Evolutionary conservation across 2,113 vertebrate species (phyloP).

Genomic region (Serilophus lunatus): DNA sequence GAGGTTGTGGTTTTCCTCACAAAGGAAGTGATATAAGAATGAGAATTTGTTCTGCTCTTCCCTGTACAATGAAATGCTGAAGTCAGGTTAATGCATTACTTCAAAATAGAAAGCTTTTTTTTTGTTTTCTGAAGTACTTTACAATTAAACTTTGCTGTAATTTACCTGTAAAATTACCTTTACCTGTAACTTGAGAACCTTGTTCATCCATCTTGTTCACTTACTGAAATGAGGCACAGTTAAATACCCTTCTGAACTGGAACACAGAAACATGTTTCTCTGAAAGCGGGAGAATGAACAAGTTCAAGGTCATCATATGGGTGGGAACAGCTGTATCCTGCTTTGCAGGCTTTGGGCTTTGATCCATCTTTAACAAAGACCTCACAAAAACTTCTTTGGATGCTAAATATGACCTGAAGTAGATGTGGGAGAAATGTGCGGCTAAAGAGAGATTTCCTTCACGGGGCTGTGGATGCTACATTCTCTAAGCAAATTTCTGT

Average conservation of each 20-base stretch:
- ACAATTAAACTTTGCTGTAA: conserved; percentile 27
- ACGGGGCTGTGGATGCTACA: fast-evolving
- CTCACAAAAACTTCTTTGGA: not conserved
- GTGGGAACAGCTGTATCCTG: not conserved
- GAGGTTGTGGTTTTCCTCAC: not conserved
- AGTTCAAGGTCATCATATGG: not conserved
- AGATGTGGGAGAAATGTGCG: not conserved
- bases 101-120: conserved; percentile 20
- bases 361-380: not conserved
- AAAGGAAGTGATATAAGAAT: conserved; percentile 4
- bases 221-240: not conserved
- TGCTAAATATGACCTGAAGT: not conserved
- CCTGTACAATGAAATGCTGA: not conserved
- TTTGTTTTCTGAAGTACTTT: conserved; percentile 21
- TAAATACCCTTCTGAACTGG: conserved; percentile 6
- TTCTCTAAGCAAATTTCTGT: not conserved
- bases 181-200: not conserved
- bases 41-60: not conserved
- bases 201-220: not conserved
- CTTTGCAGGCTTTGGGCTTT: not conserved
- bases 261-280: not conserved
- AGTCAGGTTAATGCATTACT: not conserved
- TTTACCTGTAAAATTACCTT: conserved; percentile 35
- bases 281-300: not conserved
- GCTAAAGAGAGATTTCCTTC: not conserved